A percentile compares a stretch with the other conserved stretches of the same genome.
Conservation (phyloP, 2,113 vertebrate genomes). For the Ciconia boyciana region DNA sequence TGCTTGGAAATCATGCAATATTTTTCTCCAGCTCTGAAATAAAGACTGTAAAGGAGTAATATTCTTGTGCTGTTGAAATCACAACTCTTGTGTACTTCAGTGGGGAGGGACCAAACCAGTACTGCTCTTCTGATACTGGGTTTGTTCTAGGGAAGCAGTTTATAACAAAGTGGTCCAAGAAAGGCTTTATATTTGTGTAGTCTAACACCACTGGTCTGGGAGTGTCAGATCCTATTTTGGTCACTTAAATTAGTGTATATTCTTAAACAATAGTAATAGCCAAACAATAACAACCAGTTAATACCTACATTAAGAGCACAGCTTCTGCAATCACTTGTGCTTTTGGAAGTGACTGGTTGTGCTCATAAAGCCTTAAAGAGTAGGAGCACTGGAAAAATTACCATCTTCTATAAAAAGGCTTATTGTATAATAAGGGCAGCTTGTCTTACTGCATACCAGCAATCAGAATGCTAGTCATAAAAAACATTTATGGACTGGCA, state of each 20-base stretch:
- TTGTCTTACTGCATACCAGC: neutral
- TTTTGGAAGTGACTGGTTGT: conserved; percentile 9
- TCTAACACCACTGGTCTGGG: neutral
- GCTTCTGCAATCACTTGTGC: neutral
- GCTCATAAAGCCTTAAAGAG: neutral
- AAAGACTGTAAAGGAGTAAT: neutral
- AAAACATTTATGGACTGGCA: neutral
- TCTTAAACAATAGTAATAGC: neutral
- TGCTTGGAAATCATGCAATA: neutral
- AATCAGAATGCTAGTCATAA: neutral
- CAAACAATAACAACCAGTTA: neutral
- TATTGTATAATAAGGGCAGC: neutral
- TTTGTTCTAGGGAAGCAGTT: neutral
- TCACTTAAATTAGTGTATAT: neutral
- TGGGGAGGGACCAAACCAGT: neutral
- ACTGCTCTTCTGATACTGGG: neutral
- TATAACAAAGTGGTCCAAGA: neutral
- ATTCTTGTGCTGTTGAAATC: neutral
- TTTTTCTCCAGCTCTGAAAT: neutral
- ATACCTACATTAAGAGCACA: neutral
- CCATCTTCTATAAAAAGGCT: neutral
- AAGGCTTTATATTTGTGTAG: neutral
- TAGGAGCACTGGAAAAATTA: conserved; percentile 29
- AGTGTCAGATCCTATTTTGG: neutral
- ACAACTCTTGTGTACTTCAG: neutral